Base-by-base conservation (phyloP, 2,797 vertebrate species). In the Periparus ater region DNA sequence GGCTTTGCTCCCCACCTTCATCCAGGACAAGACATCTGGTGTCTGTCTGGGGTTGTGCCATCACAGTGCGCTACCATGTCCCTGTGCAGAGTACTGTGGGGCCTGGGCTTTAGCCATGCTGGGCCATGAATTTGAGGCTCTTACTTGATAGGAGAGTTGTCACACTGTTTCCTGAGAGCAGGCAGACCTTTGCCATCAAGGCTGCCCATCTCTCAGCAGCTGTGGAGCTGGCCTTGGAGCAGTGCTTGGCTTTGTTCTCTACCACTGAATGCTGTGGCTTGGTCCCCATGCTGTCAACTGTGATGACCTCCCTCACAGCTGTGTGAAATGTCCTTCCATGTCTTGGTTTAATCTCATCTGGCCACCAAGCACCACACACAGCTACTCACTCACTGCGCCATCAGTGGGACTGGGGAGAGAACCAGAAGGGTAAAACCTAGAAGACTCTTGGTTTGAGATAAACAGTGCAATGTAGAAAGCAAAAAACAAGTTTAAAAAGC, bases 241-340 rank as follows among this genome's bases (percentile, higher is more conserved):
- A 50, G 10, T 32, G 18, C 11, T 1, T 0, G 7, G 8, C 51
- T 65, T 83, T 75, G 18, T 25, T 85, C 29, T 29, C 6, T 23
- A 7, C 8, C 7, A 2, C 30, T 44, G 34, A 48, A 26, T 36
- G 11, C 54, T 57, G 26, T n/a, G 19, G 34, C 38, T 81, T 50
- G 61, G 17, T 7, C 29, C 29, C 11, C 6, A 11, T 10, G 4
- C 42, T 70, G 42, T 61, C 47, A 42, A 30, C 11, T 1, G 1
- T 10, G 10, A 10, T 27, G 34, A 29, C 16, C 7, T 51, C 6
- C 9, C 7, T 9, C 0, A 26, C 2, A 1, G 38, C 42, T 57
- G 11, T 23, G 25, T 1, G 3, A 79, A 44, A 44, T 51, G 18
- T 25, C 60, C 15, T 11, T 9, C 4, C 8, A 5, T 20, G n/a